phyloP scores from a whole-genome alignment of 2,113 vertebrate genomes.

The Sciurus niger region DNA sequence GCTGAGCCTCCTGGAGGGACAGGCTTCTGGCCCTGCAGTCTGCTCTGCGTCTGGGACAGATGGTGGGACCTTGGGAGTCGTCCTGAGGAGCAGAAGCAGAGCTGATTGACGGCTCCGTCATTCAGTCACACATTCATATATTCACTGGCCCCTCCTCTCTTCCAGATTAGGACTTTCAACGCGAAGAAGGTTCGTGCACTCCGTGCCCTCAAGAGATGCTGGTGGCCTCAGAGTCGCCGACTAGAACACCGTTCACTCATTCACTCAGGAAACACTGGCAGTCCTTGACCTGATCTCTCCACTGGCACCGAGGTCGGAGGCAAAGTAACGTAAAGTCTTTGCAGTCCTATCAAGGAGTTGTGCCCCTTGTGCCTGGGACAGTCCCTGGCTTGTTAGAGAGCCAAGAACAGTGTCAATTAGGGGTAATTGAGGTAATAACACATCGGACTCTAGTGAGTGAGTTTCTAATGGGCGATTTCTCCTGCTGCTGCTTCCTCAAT shows the following conservation, averaged over 20 bases:
- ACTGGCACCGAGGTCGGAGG: background rate
- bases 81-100: background rate
- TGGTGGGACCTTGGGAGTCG: background rate
- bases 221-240: background rate
- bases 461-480: conserved; percentile 48
- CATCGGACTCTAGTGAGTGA: conserved; percentile 2
- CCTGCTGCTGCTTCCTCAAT: background rate
- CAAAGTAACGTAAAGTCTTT: background rate
- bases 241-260: background rate
- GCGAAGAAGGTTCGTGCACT: background rate
- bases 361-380: background rate
- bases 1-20: background rate
- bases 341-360: background rate
- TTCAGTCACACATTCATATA: background rate
- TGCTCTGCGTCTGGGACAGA: background rate
- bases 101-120: background rate
- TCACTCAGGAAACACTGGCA: too few relatives aligned
- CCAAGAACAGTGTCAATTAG: conserved; percentile 21
- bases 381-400: conserved; percentile 43
- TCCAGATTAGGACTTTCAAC: background rate
- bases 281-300: background rate
- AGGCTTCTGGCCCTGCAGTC: background rate
- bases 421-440: conserved; percentile 58
- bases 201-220: background rate
- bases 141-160: background rate